phyloP scores from a whole-genome alignment of 2,888 invertebrate genomes.

The Calameuta pallipes region DNA sequence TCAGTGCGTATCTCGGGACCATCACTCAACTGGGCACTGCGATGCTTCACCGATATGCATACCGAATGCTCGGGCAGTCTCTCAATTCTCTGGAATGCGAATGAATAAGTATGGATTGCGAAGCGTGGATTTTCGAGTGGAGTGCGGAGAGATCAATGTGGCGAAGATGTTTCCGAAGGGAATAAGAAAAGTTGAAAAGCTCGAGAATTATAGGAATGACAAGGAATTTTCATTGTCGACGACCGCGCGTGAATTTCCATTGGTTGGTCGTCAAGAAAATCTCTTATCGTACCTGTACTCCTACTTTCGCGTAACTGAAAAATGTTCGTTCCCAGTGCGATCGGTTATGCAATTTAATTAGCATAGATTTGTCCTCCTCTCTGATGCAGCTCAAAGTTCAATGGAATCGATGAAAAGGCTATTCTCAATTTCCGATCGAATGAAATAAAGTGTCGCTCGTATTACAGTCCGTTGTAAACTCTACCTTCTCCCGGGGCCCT shows the following conservation, averaged over 20 bases:
- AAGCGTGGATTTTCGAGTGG: conserved; percentile 27
- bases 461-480: no score
- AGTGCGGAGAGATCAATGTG: conserved; percentile 40
- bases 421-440: conserved; percentile 34
- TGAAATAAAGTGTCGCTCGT: no score
- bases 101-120: conserved; percentile 41
- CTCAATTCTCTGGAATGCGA: conserved; percentile 47
- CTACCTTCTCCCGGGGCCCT: no score
- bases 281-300: no score
- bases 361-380: conserved; percentile 30
- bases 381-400: conserved; percentile 9
- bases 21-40: conserved; percentile 33
- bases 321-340: no score
- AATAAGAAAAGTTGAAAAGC: neutral
- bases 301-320: no score
- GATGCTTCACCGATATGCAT: conserved; percentile 19
- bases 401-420: conserved; percentile 31
- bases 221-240: conserved; percentile 1
- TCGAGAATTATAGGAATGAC: conserved; percentile 6
- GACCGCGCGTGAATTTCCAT: no score
- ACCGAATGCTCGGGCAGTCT: conserved; percentile 24
- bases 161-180: conserved; percentile 35
- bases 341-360: conserved; percentile 47
- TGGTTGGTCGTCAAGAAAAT: no score
- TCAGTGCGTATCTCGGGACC: conserved; percentile 51